Percentiles rank a stretch among this genome's conserved stretches.
Conservation (phyloP, 2,113 vertebrate genomes). For the Phalacrocorax brasilianus region DNA sequence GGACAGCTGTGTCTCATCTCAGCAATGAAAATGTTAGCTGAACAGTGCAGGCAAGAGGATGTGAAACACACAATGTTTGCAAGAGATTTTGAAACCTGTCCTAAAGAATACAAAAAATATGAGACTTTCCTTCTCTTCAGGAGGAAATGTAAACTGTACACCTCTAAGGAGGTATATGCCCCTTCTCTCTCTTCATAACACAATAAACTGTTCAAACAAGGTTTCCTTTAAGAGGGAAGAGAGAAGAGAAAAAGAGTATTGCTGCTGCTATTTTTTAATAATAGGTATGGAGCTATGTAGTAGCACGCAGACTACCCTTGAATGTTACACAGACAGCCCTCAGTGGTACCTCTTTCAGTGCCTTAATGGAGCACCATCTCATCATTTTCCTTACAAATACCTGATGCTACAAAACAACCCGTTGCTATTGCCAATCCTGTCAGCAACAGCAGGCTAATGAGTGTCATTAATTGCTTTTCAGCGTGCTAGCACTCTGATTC, state of each 20-base stretch:
- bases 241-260: background rate
- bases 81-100: background rate
- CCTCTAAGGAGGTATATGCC: background rate
- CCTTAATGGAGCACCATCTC: background rate
- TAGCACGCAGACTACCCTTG: background rate
- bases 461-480: background rate
- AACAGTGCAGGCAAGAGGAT: background rate
- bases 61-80: background rate
- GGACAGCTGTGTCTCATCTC: background rate
- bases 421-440: background rate
- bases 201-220: background rate
- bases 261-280: background rate
- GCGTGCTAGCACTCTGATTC: background rate
- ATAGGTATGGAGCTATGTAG: background rate
- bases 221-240: background rate
- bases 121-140: background rate
- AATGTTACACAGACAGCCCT: too few relatives aligned
- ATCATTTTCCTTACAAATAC: background rate
- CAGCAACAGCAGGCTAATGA: background rate
- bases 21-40: background rate
- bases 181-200: background rate
- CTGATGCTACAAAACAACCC: background rate
- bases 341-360: background rate
- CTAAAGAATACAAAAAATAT: background rate
- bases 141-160: background rate